These are phyloP conservation scores for Avahi laniger DNA, from an alignment of 2,797 vertebrate species.

Conservation along the genomic window DNA sequence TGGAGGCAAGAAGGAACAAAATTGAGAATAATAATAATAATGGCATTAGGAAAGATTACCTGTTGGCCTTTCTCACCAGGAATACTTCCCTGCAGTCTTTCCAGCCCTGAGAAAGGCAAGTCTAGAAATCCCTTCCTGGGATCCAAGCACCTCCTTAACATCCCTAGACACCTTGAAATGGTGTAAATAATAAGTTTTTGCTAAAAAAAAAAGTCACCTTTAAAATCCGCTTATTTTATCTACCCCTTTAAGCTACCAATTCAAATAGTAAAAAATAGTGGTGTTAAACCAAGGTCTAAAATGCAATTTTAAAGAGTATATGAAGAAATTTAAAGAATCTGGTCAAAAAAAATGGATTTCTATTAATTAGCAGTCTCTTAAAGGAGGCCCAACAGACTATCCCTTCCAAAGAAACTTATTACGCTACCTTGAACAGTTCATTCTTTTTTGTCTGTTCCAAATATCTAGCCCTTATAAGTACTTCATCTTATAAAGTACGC, in stretches of 20 bases:
- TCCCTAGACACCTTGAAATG: neutral
- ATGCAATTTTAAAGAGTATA: neutral
- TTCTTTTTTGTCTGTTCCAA: neutral
- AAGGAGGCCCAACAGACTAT: neutral
- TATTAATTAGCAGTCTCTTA: neutral
- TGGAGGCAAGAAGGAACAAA: neutral
- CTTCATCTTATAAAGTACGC: neutral
- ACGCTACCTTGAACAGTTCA: neutral
- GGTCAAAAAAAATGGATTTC: neutral
- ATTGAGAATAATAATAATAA: neutral
- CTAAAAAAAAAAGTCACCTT: constrained; percentile 27
- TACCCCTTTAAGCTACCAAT: neutral
- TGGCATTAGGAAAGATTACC: neutral
- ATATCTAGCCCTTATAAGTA: neutral
- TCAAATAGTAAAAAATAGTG: constrained; percentile 43
- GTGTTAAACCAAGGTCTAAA: neutral
- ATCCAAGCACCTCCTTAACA: neutral
- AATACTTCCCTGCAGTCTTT: neutral
- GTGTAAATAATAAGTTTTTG: constrained; percentile 10
- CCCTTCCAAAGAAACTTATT: constrained; percentile 20
- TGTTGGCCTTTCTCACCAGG: neutral
- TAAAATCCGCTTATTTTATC: constrained; percentile 30
- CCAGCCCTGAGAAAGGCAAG: neutral
- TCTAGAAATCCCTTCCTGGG: neutral
- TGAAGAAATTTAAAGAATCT: constrained; percentile 2